These are phyloP conservation scores for Ceyx cyanopectus DNA, from an alignment of 2,113 vertebrate species.

Conservation along the genomic window DNA sequence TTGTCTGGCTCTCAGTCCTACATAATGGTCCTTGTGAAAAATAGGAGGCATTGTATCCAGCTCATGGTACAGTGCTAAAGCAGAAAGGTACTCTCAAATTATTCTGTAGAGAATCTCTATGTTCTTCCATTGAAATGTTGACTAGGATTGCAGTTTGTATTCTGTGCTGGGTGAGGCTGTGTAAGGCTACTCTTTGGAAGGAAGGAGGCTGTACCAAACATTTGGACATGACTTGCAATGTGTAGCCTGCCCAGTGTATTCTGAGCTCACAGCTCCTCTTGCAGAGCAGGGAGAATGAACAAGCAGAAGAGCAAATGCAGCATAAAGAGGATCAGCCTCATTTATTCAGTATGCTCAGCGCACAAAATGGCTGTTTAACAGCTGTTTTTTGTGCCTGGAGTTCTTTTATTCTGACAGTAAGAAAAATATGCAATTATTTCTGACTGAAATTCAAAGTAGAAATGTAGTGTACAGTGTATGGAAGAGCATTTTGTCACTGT, in stretches of 20 bases:
- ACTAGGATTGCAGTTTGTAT: neutral
- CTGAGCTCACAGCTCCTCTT: neutral
- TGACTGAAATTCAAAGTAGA: neutral
- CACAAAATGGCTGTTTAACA: constrained; percentile 32
- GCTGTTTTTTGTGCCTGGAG: neutral
- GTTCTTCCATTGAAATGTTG: neutral
- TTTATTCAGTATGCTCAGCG: neutral
- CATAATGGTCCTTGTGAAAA: neutral
- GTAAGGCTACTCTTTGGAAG: neutral
- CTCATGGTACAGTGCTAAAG: neutral
- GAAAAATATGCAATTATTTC: constrained; percentile 42
- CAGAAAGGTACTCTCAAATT: neutral
- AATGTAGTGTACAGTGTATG: neutral
- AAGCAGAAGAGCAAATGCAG: neutral
- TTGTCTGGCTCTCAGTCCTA: neutral
- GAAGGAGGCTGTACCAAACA: neutral
- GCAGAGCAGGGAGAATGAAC: neutral
- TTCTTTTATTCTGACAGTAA: constrained; percentile 10
- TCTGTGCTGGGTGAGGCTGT: neutral
- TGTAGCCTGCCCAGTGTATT: neutral
- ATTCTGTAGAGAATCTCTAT: neutral
- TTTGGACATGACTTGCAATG: neutral
- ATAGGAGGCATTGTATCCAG: neutral
- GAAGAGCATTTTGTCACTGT: neutral
- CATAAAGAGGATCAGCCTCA: neutral